Conservation (phyloP, 2,888 invertebrate species). For the Eupsilia transversa region DNA sequence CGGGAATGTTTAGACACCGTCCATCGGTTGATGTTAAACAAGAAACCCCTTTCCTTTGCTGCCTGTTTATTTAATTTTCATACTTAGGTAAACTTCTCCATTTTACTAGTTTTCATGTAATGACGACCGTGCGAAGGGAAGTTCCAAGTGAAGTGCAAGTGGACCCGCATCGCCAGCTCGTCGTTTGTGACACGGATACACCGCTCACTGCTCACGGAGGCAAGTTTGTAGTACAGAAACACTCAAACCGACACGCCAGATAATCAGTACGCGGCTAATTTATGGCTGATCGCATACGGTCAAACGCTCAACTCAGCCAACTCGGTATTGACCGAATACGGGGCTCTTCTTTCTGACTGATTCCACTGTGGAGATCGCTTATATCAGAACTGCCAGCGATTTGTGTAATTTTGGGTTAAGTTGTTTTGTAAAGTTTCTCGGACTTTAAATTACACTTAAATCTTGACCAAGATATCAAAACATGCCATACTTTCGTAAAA, state of each 20-base stretch:
- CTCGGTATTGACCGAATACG: constrained; percentile 8
- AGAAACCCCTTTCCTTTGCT: background rate
- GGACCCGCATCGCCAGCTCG: background rate
- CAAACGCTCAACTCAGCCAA: constrained; percentile 1
- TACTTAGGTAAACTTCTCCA: background rate
- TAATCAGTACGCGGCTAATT: constrained; percentile 16
- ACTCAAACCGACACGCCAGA: background rate
- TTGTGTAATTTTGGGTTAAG: background rate
- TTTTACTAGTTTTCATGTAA: background rate
- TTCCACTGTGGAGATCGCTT: background rate
- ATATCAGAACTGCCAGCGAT: background rate
- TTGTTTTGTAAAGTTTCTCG: background rate
- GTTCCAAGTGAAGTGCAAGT: background rate
- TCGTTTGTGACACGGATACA: background rate
- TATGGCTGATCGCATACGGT: background rate
- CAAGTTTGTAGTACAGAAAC: background rate
- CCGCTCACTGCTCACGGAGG: background rate
- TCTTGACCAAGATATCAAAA: background rate
- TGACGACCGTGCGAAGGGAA: background rate
- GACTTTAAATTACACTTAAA: background rate
- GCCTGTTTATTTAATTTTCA: background rate
- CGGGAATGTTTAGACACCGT: background rate
- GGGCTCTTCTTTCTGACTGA: background rate
- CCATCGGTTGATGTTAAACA: background rate
- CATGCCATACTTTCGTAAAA: background rate